These are phyloP conservation scores for Piprites chloris DNA, from an alignment of 2,113 vertebrate genomes.

Conservation along the genomic window DNA sequence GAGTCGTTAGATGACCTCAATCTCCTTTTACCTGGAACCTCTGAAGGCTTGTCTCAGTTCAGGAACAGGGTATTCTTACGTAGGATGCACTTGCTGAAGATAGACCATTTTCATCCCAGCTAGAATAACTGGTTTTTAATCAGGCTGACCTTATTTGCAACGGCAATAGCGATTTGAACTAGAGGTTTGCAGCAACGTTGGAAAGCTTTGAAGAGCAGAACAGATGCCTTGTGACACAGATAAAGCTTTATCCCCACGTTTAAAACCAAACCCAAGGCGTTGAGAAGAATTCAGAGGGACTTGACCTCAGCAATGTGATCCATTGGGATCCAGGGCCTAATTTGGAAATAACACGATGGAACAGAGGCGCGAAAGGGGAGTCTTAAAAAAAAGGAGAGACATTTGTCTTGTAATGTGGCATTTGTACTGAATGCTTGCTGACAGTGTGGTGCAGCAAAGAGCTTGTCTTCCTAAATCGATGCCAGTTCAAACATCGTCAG, in stretches of 20 bases:
- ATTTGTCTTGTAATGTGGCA: constrained; percentile 10
- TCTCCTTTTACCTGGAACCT: constrained; percentile 6
- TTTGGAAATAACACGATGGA: not conserved
- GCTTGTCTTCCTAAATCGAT: not conserved
- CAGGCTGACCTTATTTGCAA: not conserved
- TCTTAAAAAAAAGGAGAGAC: not conserved
- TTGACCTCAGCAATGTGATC: not conserved
- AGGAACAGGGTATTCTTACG: not conserved
- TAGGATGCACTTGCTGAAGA: not conserved
- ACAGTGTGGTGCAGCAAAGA: constrained; percentile 29
- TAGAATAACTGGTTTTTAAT: not conserved
- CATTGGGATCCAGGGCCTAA: not conserved
- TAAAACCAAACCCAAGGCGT: not conserved
- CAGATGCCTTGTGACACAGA: not conserved
- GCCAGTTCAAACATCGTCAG: constrained; percentile 52
- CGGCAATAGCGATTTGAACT: accelerated
- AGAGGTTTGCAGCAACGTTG: not conserved
- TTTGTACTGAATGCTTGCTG: constrained; percentile 24
- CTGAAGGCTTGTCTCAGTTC: not conserved
- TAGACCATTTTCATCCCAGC: not conserved
- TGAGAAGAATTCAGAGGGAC: not conserved
- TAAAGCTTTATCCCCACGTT: not conserved
- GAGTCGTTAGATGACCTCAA: not conserved
- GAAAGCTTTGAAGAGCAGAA: not conserved
- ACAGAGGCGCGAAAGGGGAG: accelerated